Evolutionary conservation across 2,888 invertebrate species (phyloP), one percentile per base, ranked within the genome.

Genomic region (Acrobeloides nanus): DNA sequence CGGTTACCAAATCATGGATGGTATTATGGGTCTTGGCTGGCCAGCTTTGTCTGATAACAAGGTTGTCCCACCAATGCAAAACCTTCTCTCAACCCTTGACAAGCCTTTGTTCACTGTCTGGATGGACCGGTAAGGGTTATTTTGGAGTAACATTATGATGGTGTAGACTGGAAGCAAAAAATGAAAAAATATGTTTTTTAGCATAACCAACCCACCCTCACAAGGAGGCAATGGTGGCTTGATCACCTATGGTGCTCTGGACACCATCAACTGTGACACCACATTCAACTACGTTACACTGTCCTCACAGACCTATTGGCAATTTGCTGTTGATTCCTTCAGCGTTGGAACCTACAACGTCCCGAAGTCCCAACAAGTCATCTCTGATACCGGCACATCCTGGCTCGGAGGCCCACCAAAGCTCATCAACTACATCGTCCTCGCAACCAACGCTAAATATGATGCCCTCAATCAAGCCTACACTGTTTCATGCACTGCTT

Each of bases 61-160:
- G 50, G 92, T 95, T 42, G 78, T 80, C 31, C 90, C 95, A 0
- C 87, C 90, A 42, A 90, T 97, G 35, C 51, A 51, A 18, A 85
- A 84, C 74, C 86, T 95, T 86, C 81, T 87, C 51, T 78, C 81
- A 37, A 90, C 93, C 77, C 62, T 77, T 2, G 61, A 66, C 15
- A 74, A 81, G 61, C 84, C 89, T 6, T 15, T 39, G 39, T 39
- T 39, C 39, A 39, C 39, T 15, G 39, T 39, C 35, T 39, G 39
- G 39, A 23, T 39, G 31, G 39, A 39, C 35, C 39, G 39, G 7
- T 15, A 39, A 6, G 6, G n/a, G n/a, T n/a, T n/a, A n/a, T n/a
- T n/a, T n/a, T n/a, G n/a, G n/a, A n/a, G n/a, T n/a, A n/a, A n/a
- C n/a, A n/a, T n/a, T n/a, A n/a, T n/a, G n/a, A n/a, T n/a, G n/a